Percentiles rank a stretch among this genome's conserved stretches.
Evolutionary conservation across 2,888 invertebrate genomes (phyloP).

Genomic region (Philaethria dido): DNA sequence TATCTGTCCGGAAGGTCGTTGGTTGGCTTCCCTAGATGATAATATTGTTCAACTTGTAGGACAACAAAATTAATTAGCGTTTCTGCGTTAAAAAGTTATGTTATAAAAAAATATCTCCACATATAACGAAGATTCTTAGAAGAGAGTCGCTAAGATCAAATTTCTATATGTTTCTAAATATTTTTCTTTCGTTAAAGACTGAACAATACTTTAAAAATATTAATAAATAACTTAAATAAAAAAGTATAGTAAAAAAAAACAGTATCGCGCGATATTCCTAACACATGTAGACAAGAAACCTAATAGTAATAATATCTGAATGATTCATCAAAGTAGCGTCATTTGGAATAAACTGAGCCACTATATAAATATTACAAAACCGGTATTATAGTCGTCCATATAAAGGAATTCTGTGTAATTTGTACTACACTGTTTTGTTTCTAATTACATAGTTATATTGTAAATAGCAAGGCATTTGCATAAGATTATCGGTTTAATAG

Average conservation of each 20-base stretch:
- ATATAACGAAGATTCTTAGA: too few relatives aligned
- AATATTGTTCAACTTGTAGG: too few relatives aligned
- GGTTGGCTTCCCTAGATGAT: background rate
- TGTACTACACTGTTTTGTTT: slow-evolving; percentile 18
- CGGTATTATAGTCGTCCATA: slow-evolving; percentile 13
- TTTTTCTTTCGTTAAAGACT: too few relatives aligned
- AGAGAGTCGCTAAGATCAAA: too few relatives aligned
- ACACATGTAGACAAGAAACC: background rate
- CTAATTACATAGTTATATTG: slow-evolving; percentile 10
- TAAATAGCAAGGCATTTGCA: background rate
- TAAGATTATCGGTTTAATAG: background rate
- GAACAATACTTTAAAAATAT: too few relatives aligned
- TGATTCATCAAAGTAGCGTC: slow-evolving; percentile 13
- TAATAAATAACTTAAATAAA: too few relatives aligned
- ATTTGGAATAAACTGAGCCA: slow-evolving; percentile 5
- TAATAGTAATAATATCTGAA: slow-evolving; percentile 1
- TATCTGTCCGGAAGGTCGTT: background rate
- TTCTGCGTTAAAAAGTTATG: too few relatives aligned
- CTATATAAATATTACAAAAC: slow-evolving; percentile 20
- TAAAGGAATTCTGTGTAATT: slow-evolving; percentile 6
- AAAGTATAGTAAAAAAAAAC: background rate
- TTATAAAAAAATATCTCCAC: too few relatives aligned
- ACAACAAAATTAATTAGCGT: too few relatives aligned
- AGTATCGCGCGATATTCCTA: background rate
- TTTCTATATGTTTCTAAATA: too few relatives aligned